Percentiles rank a stretch among this genome's conserved stretches.
Conservation (phyloP, 2,888 invertebrate genomes). For the Tenthredo scrophulariae region DNA sequence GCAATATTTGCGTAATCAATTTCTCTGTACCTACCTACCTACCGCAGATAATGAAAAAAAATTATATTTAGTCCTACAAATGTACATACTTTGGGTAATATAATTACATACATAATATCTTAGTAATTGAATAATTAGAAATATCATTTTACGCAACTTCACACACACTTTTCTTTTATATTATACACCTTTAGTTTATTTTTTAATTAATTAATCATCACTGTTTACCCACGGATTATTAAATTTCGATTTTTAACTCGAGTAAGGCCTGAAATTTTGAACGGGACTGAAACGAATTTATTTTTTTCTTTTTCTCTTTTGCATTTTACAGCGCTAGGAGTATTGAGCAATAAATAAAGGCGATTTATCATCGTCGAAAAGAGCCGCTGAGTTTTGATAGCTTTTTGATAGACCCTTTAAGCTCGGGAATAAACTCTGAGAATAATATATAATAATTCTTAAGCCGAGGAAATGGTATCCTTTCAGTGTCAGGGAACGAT, state of each 20-base stretch:
- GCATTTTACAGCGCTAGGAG: background rate
- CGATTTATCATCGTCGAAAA: background rate
- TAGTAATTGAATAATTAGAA: background rate
- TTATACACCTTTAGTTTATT: background rate
- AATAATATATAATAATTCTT: background rate
- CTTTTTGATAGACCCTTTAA: background rate
- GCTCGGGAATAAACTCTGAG: background rate
- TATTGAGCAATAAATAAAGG: background rate
- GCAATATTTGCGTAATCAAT: background rate
- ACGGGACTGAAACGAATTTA: background rate
- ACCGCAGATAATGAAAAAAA: background rate
- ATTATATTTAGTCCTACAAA: no score
- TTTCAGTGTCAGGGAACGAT: constrained; percentile 17
- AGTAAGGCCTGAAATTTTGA: background rate
- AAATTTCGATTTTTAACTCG: background rate
- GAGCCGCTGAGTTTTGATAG: background rate
- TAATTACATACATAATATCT: no score
- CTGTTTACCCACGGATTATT: background rate
- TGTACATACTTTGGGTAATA: no score
- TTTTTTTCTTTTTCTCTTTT: background rate
- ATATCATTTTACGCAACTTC: background rate
- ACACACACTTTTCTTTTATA: background rate
- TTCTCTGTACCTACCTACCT: background rate
- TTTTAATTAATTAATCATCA: background rate
- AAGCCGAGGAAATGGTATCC: background rate